Conservation (phyloP, 2,888 invertebrate genomes). For the Apotomis betuletana region DNA sequence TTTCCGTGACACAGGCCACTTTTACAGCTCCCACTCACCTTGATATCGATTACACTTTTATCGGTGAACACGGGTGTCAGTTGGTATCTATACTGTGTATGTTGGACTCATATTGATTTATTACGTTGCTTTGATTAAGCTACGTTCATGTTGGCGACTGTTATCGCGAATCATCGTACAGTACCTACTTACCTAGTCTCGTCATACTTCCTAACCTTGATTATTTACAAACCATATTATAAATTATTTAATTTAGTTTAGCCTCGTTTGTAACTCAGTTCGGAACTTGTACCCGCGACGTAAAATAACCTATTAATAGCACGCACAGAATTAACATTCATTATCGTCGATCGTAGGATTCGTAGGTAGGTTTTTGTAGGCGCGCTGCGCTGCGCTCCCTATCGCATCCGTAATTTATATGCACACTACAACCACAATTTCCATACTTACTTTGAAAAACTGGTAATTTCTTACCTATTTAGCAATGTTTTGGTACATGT, state of each 20-base stretch:
- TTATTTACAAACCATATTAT: constrained; percentile 1
- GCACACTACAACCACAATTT: neutral
- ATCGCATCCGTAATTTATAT: constrained; percentile 4
- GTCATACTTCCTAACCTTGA: constrained; percentile 1
- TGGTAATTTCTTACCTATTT: neutral
- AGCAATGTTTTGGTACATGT: constrained; percentile 13
- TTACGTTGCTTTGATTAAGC: constrained; percentile 13
- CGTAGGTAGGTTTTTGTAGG: constrained; percentile 11
- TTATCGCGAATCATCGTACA: neutral
- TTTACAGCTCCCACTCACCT: constrained; percentile 67
- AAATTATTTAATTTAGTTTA: constrained; percentile 9
- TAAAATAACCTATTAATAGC: constrained; percentile 66
- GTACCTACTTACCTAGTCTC: no score
- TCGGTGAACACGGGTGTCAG: constrained; percentile 46
- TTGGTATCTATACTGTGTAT: constrained; percentile 5
- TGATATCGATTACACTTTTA: constrained; percentile 67
- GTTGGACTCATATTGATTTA: constrained; percentile 10
- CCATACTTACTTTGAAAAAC: no score
- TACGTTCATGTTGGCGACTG: neutral
- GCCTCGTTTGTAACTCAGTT: constrained; percentile 4
- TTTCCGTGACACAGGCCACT: constrained; percentile 54
- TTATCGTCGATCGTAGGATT: constrained; percentile 49
- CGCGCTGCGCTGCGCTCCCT: constrained; percentile 10
- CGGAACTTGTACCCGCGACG: constrained; percentile 54
- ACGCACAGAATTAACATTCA: constrained; percentile 58